Percentiles rank a stretch among this genome's conserved stretches.
Conservation (phyloP, 2,888 invertebrate genomes). For the Piscicola geometra region DNA sequence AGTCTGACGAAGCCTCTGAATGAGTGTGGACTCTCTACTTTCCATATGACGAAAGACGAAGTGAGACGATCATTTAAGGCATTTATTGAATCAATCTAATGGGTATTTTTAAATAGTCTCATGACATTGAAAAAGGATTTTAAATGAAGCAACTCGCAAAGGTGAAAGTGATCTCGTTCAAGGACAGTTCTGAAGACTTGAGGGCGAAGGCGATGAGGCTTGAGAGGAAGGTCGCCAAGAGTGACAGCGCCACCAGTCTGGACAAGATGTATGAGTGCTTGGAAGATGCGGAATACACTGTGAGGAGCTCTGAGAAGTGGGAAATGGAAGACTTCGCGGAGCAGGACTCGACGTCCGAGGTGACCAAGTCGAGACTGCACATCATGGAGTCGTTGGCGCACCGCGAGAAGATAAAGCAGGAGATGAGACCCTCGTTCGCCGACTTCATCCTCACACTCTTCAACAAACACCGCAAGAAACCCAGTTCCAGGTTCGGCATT, state of each 20-base stretch:
- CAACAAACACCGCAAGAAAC: too few species aligned
- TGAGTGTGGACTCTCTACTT: constrained; percentile 5
- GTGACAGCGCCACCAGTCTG: not conserved
- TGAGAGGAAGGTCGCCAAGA: not conserved
- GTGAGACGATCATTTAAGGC: not conserved
- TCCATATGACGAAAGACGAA: constrained; percentile 13
- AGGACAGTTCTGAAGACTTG: constrained; percentile 6
- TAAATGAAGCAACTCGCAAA: not conserved
- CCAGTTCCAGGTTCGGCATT: constrained; percentile 46
- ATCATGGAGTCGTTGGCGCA: too few species aligned
- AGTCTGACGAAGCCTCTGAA: not conserved
- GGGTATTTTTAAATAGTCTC: not conserved
- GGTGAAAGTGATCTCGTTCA: not conserved
- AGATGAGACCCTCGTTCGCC: too few species aligned
- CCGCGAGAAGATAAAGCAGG: too few species aligned
- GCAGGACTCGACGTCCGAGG: too few species aligned
- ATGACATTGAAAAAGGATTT: not conserved
- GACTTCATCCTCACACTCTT: too few species aligned
- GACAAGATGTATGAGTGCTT: not conserved
- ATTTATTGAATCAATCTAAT: too few species aligned
- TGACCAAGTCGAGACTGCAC: too few species aligned
- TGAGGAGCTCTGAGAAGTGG: not conserved
- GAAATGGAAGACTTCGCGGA: not conserved
- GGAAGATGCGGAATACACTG: not conserved
- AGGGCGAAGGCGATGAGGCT: not conserved